Percentiles rank a stretch among this genome's conserved stretches.
Conservation (phyloP, 2,797 vertebrate genomes). For the Apogon talboti region DNA sequence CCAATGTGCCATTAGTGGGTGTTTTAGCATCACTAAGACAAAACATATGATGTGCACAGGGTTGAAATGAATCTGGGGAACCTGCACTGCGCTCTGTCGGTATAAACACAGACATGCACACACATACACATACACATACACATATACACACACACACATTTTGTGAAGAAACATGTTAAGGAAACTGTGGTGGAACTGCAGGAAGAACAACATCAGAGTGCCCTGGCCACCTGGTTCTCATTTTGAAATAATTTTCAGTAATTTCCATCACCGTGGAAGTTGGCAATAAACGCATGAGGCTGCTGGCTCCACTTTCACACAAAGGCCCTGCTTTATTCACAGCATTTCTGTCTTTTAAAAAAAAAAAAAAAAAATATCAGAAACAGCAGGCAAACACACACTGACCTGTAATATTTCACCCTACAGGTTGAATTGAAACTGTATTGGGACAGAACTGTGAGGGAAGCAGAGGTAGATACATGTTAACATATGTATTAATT, state of each 20-base stretch:
- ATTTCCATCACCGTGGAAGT: constrained; percentile 33
- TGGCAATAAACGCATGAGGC: constrained; percentile 21
- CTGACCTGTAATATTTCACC: background rate
- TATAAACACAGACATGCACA: constrained; percentile 9
- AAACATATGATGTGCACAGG: constrained; percentile 50
- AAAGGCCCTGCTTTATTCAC: background rate
- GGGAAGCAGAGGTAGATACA: too few relatives aligned
- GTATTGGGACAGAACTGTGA: too few relatives aligned
- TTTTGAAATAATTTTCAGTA: constrained; percentile 48
- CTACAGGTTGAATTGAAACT: background rate
- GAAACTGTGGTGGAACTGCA: background rate
- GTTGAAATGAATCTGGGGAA: background rate
- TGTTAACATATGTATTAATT: too few relatives aligned
- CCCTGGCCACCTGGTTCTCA: constrained; percentile 39
- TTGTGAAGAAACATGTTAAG: constrained; percentile 2
- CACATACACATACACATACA: constrained; percentile 2
- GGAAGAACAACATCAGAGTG: constrained; percentile 34
- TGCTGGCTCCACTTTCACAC: constrained; percentile 14
- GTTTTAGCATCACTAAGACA: background rate
- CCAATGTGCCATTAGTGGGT: background rate
- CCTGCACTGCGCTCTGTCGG: background rate
- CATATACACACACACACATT: background rate
- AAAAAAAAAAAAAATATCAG: background rate
- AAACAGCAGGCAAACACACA: constrained; percentile 6
- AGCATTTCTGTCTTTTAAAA: background rate